Percentiles rank a stretch among this genome's conserved stretches.
phyloP scores from a whole-genome alignment of 2,113 vertebrate species.

The Motacilla tschutschensis region DNA sequence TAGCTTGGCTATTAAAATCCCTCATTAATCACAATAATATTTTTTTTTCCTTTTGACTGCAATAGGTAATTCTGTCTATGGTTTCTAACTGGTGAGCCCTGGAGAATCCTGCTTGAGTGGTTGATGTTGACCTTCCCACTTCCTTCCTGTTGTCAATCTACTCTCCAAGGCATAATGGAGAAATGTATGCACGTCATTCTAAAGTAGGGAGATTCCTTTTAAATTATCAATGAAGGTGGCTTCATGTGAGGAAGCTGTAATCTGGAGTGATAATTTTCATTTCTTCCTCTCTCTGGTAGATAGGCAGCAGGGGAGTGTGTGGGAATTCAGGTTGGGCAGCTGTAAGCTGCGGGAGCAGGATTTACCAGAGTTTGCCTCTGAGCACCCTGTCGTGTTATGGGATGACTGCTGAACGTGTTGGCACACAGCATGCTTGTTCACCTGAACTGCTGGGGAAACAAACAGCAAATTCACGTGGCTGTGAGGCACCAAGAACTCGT shows the following conservation, averaged over 20 bases:
- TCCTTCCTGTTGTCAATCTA: neutral
- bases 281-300: neutral
- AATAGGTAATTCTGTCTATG: neutral
- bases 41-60: neutral
- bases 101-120: neutral
- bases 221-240: neutral
- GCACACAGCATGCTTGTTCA: rapidly evolving
- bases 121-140: rapidly evolving
- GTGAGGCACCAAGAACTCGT: neutral
- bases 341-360: neutral
- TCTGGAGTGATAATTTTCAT: neutral
- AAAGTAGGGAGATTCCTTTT: neutral
- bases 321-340: neutral
- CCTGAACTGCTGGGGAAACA: neutral
- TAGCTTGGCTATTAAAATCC: neutral
- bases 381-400: rapidly evolving
- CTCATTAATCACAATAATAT: neutral
- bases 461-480: rapidly evolving
- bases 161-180: neutral
- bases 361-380: neutral
- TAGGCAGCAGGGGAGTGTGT: neutral
- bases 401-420: neutral
- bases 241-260: neutral
- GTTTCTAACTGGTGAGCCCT: neutral
- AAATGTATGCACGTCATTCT: neutral